Evolutionary conservation across 2,797 vertebrate genomes (phyloP).

Genomic region (Calcarius lapponicus): DNA sequence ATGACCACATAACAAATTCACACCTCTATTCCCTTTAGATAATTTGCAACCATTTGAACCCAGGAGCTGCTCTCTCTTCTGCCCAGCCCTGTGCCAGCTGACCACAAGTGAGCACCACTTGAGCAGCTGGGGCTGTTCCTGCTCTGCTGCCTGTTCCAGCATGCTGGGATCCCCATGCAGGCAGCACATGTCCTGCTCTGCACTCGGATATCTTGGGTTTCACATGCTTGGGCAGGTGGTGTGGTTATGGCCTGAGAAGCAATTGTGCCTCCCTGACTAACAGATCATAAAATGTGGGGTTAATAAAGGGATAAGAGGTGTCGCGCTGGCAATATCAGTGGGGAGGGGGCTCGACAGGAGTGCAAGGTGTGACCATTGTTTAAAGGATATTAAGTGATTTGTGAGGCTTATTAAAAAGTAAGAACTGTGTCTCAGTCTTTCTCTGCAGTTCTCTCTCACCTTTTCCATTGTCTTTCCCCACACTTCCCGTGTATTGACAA

Average conservation of each 20-base stretch:
- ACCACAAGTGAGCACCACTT: not conserved
- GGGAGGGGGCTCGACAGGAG: not conserved
- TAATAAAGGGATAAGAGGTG: conserved; percentile 73
- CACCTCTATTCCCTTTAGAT: not conserved
- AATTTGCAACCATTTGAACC: conserved; percentile 4
- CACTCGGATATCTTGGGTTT: not conserved
- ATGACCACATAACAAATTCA: conserved; percentile 21
- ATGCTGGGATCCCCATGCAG: not conserved
- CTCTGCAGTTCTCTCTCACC: not conserved
- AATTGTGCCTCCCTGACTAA: conserved; percentile 60
- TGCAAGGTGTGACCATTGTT: conserved; percentile 10
- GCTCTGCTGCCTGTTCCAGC: not conserved
- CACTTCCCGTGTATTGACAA: not conserved
- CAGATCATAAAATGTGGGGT: conserved; percentile 71
- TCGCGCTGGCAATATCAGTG: not conserved
- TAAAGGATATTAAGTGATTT: conserved; percentile 53
- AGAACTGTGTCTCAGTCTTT: not conserved
- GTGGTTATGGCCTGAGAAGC: conserved; percentile 53
- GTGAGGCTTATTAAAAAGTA: conserved; percentile 50
- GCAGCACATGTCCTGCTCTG: not conserved
- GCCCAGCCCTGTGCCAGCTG: not conserved
- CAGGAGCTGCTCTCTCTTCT: not conserved
- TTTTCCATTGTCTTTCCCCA: not conserved
- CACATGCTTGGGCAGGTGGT: conserved; percentile 62
- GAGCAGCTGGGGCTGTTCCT: not conserved